Conservation (phyloP, 64 coral and sea anemone species). For the Dendronephthya gigantea region DNA sequence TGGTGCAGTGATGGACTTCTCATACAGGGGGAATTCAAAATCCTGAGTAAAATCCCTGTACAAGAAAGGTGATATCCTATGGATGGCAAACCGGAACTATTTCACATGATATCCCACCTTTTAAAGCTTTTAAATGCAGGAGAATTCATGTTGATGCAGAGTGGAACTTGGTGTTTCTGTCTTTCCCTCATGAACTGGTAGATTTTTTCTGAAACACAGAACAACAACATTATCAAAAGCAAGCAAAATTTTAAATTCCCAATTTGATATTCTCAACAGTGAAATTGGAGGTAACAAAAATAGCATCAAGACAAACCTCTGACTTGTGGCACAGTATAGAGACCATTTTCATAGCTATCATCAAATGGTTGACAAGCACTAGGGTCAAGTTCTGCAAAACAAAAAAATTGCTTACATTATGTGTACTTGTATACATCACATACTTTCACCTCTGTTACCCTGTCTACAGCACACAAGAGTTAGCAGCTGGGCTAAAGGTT, state of each 20-base stretch:
- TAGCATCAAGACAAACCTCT: slow-evolving; percentile 44
- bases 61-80: no score
- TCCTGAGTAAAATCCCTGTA: no score
- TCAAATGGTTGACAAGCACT: slow-evolving; percentile 67
- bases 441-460: no score
- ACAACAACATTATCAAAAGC: background rate
- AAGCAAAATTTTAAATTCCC: background rate
- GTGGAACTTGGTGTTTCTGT: slow-evolving; percentile 62
- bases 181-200: slow-evolving; percentile 81
- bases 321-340: slow-evolving; percentile 63
- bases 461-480: no score
- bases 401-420: background rate
- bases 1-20: no score
- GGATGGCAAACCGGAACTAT: no score
- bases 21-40: no score
- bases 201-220: slow-evolving; percentile 57
- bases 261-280: background rate
- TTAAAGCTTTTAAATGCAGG: slow-evolving; percentile 96
- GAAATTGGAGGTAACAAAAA: background rate
- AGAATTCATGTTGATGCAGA: slow-evolving; percentile 96
- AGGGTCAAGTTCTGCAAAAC: slow-evolving; percentile 77
- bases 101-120: slow-evolving; percentile 47
- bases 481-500: no score
- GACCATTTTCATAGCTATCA: slow-evolving; percentile 83
- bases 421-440: no score